phyloP scores from a whole-genome alignment of 2,888 invertebrate genomes.

The Eilema griseolum region DNA sequence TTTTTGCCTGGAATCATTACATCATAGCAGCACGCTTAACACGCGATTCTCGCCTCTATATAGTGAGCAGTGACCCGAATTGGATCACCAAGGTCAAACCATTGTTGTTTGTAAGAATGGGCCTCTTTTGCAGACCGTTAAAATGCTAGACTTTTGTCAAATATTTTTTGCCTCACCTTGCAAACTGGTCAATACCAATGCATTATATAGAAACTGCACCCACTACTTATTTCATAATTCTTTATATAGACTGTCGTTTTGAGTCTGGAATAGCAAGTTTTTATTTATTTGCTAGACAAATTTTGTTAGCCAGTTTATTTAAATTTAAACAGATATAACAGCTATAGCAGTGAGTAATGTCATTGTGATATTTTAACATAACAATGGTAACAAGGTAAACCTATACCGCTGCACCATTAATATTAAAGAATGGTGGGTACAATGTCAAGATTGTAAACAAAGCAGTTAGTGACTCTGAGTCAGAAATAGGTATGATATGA shows the following conservation, averaged over 20 bases:
- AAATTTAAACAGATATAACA: too few relatives aligned
- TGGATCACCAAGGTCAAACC: conserved; percentile 19
- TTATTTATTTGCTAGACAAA: not conserved
- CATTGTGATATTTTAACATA: not conserved
- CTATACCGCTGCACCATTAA: not conserved
- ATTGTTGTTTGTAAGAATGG: conserved; percentile 20
- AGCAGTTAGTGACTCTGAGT: conserved; percentile 7
- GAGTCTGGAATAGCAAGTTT: not conserved
- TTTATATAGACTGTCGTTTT: not conserved
- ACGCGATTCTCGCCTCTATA: conserved; percentile 19
- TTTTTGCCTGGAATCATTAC: conserved; percentile 15
- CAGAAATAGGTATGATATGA: conserved; percentile 34
- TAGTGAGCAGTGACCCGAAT: conserved; percentile 21
- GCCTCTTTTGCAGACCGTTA: conserved; percentile 12
- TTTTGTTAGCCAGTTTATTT: too few relatives aligned
- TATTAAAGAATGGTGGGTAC: not conserved
- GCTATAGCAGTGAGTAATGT: not conserved
- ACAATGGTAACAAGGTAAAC: not conserved
- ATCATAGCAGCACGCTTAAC: conserved; percentile 11
- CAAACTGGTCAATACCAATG: not conserved
- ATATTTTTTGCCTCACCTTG: conserved; percentile 2
- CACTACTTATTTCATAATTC: not conserved
- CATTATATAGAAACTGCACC: not conserved
- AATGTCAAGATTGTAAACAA: conserved; percentile 17
- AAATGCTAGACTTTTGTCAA: not conserved